Conservation (phyloP, 2,797 vertebrate species). For the Poeciliopsis paucimaculata region DNA sequence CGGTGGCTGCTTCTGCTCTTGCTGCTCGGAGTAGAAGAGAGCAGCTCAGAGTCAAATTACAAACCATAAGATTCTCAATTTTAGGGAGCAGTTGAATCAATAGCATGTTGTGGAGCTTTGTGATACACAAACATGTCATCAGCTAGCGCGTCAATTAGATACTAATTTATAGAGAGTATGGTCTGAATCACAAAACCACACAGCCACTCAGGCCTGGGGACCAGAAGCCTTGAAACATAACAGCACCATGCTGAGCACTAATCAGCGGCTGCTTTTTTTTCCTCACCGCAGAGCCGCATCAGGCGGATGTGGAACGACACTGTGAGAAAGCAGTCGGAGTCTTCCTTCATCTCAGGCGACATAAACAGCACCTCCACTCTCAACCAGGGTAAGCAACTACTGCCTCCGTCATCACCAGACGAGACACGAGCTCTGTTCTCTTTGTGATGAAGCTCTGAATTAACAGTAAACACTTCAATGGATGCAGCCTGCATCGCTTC, state of each 20-base stretch:
- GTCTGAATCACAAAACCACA: conserved; percentile 36
- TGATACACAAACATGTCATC: conserved; percentile 36
- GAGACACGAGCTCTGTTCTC: conserved; percentile 51
- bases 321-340: conserved; percentile 99
- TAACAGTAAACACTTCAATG: conserved; percentile 63
- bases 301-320: conserved; percentile 99
- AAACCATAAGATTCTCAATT: conserved; percentile 36
- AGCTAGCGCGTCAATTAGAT: conserved; percentile 24
- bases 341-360: conserved; percentile 99
- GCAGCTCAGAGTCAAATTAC: conserved; percentile 46
- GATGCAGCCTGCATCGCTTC: conserved; percentile 32
- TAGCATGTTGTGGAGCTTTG: conserved; percentile 30
- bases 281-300: conserved; percentile 91
- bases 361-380: conserved; percentile 99
- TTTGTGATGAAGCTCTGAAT: conserved; percentile 57
- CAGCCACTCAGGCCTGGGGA: conserved; percentile 42
- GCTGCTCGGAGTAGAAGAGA: conserved; percentile 15
- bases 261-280: conserved; percentile 65
- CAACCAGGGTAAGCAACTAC: conserved; percentile 94
- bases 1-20: conserved; percentile 17
- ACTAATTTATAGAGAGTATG: conserved; percentile 17
- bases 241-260: conserved; percentile 48
- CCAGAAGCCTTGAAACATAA: conserved; percentile 40
- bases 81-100: conserved; percentile 33
- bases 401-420: conserved; percentile 36